A percentile compares a stretch with the other conserved stretches of the same genome.
These are phyloP conservation scores for Bembecia ichneumoniformis DNA, from an alignment of 2,888 invertebrate genomes.

Conservation along the genomic window DNA sequence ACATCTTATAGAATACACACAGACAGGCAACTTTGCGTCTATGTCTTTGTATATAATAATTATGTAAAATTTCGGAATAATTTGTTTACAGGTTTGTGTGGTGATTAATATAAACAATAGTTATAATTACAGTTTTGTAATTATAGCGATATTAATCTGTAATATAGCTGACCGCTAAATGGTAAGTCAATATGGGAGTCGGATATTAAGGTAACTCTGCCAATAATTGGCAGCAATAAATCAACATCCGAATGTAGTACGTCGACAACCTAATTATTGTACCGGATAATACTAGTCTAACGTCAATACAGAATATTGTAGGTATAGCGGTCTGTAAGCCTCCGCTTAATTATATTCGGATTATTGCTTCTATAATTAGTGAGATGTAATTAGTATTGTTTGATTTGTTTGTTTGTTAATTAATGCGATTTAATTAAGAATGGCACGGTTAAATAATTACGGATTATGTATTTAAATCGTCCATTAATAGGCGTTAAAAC, in stretches of 20 bases:
- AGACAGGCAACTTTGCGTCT: no score
- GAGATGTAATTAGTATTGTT: constrained; percentile 23
- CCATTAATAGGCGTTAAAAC: no score
- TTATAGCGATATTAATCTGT: no score
- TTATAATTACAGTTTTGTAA: no score
- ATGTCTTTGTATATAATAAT: no score
- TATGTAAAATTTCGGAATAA: no score
- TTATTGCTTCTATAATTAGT: constrained; percentile 48
- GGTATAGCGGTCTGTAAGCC: constrained; percentile 13
- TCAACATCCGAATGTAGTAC: constrained; percentile 24
- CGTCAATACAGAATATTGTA: neutral
- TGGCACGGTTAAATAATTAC: no score
- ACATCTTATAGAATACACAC: no score
- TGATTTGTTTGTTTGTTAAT: constrained; percentile 7
- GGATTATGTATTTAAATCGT: no score
- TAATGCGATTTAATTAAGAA: neutral
- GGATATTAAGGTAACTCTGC: constrained; percentile 14
- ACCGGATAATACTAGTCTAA: constrained; percentile 25
- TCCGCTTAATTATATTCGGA: constrained; percentile 44
- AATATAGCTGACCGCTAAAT: neutral
- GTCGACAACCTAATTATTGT: constrained; percentile 30
- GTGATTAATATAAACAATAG: no score
- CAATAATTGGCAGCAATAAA: constrained; percentile 26
- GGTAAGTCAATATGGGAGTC: neutral
- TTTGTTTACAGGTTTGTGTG: no score